A percentile compares a stretch with the other conserved stretches of the same genome.
These are phyloP conservation scores for Pterostichus niger DNA, from an alignment of 2,888 invertebrate genomes.

Conservation along the genomic window DNA sequence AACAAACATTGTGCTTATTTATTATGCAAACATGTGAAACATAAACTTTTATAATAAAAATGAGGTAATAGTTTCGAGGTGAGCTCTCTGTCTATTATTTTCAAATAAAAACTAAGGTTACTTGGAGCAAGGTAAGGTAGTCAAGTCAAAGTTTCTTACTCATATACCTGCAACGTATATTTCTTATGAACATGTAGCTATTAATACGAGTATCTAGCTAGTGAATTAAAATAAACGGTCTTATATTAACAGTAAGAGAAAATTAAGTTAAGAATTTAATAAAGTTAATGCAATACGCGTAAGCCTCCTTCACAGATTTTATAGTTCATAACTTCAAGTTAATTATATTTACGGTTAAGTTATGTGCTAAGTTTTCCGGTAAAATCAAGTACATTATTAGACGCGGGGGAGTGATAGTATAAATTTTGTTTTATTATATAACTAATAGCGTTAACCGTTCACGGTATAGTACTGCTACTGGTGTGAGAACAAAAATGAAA, in stretches of 20 bases:
- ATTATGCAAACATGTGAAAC: too few species aligned
- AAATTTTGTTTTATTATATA: slow-evolving; percentile 57
- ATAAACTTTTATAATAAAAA: too few species aligned
- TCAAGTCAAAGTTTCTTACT: too few species aligned
- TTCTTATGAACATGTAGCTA: too few species aligned
- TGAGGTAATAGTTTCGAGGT: too few species aligned
- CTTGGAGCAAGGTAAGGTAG: too few species aligned
- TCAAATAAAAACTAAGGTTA: too few species aligned
- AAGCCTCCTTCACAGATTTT: slow-evolving; percentile 25
- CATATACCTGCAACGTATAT: too few species aligned
- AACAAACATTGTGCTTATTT: too few species aligned
- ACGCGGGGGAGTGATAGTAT: slow-evolving; percentile 41
- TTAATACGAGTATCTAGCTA: too few species aligned
- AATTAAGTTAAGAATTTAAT: slow-evolving; percentile 50
- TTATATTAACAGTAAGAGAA: slow-evolving; percentile 20
- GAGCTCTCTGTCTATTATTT: too few species aligned
- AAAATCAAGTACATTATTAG: slow-evolving; percentile 42
- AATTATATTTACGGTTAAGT: slow-evolving; percentile 53
- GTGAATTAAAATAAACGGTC: neutral
- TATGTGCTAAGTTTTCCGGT: slow-evolving; percentile 40
- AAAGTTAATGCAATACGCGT: slow-evolving; percentile 45
- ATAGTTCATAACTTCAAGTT: slow-evolving; percentile 55
- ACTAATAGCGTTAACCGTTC: slow-evolving; percentile 47
- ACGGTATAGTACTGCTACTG: neutral
- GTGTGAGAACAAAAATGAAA: neutral